Conservation (phyloP, 2,797 vertebrate species). For the Propithecus perrieri region DNA sequence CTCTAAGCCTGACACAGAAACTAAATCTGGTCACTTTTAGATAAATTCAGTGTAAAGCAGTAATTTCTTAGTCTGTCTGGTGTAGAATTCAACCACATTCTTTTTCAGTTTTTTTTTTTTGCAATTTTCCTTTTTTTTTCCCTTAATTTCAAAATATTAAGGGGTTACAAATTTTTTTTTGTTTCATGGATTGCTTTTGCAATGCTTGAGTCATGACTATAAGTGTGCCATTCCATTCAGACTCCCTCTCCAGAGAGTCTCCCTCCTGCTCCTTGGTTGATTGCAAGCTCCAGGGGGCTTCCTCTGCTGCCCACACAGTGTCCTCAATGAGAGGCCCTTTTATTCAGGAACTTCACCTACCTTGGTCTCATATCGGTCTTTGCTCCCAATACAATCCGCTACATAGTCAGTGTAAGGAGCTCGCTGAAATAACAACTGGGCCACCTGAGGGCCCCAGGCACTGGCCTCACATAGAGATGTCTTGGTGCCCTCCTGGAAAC, state of each 20-base stretch:
- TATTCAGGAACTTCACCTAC: not conserved
- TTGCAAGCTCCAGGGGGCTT: not conserved
- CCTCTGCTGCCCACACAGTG: no score
- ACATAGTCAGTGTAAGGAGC: not conserved
- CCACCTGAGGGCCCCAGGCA: fast-evolving
- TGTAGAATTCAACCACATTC: not conserved
- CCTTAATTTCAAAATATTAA: not conserved
- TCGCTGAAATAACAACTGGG: not conserved
- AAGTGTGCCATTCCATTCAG: not conserved
- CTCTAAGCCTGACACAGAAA: not conserved
- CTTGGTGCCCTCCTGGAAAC: not conserved
- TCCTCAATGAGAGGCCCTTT: not conserved
- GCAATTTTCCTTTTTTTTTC: not conserved
- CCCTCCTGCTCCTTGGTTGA: not conserved
- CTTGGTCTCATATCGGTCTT: not conserved
- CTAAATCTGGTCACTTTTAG: not conserved
- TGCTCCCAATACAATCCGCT: not conserved
- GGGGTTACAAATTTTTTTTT: not conserved
- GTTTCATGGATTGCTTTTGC: not conserved
- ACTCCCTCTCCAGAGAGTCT: not conserved
- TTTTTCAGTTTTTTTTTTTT: not conserved
- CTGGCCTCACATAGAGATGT: fast-evolving
- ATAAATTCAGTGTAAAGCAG: not conserved
- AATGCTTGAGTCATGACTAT: not conserved
- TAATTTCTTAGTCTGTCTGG: not conserved